Evolutionary conservation across 2,888 invertebrate species (phyloP).

Genomic region (Drosophila incognita): DNA sequence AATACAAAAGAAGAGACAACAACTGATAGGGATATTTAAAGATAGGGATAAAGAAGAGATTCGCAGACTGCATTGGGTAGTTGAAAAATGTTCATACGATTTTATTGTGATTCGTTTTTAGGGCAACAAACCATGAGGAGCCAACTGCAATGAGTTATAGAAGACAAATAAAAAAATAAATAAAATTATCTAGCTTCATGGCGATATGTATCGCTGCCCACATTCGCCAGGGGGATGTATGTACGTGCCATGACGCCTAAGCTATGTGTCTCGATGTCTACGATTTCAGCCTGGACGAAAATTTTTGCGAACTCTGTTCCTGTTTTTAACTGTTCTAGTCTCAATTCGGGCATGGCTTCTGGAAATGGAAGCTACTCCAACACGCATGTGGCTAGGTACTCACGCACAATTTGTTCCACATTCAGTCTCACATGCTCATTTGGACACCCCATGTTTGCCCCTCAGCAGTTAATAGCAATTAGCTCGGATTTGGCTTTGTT

Average conservation of each 20-base stretch:
- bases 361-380: not conserved
- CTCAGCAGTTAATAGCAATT: not conserved
- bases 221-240: not conserved
- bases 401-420: not conserved
- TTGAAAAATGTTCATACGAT: not conserved
- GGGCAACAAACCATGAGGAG: not conserved
- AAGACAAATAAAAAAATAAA: not conserved
- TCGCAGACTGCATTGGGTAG: not conserved
- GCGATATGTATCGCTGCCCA: not conserved
- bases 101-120: not conserved
- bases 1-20: not conserved
- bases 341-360: not conserved
- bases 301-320: not conserved
- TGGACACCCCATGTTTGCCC: not conserved
- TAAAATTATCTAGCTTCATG: not conserved
- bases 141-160: not conserved
- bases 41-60: not conserved
- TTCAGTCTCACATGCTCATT: not conserved
- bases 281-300: not conserved
- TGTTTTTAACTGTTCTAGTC: not conserved
- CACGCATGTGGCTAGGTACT: not conserved
- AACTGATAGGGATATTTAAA: not conserved
- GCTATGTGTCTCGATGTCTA: not conserved
- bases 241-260: not conserved
- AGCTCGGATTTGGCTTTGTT: not conserved